Evolutionary conservation across 2,888 invertebrate genomes (phyloP), one percentile per base, ranked within the genome.

Genomic region (Camptogramma bilineatum): DNA sequence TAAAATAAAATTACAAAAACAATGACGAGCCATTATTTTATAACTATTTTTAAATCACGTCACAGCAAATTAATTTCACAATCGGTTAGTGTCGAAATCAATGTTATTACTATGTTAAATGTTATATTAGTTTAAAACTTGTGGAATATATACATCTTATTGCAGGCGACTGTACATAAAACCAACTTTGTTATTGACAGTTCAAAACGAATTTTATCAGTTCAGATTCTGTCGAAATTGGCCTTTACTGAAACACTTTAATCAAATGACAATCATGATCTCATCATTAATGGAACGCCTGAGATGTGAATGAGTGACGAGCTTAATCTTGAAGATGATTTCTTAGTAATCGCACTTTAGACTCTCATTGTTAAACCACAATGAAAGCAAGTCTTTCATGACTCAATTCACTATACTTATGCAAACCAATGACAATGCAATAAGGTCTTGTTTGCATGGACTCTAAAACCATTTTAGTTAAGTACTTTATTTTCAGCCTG

Each of bases 281-380:
- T 62, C 58, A 58, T 55, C 54, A 55, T 44, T 50, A 52, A 19
- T 52, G 44, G 46, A 64, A 61, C 56, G 46, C 51, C 58, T 66
- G 48, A 44, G 57, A 62, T 46, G 31, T 51, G 50, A 54, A 58
- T 56, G 52, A 59, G 58, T 48, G 61, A 55, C 24, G 61, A 54
- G 21, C 24, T 60, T 60, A 44, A 55, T 19, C 50, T 50, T 42
- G 2, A 56, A 31, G 54, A 55, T 60, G 34, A 52, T 28, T 62
- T 64, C 64, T 52, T 53, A 17, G 65, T 57, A 53, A 55, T 55
- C 44, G 51, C 31, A 42, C 28, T 28, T 28, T 16, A 50, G 28
- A 51, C 9, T 50, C 16, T n/a, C 48, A 53, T 24, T 47, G 48
- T 50, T 53, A 21, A 47, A 24, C 34, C 17, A 46, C 28, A 47